Conservation (phyloP, 2,113 vertebrate species). For the Camarhynchus parvulus region DNA sequence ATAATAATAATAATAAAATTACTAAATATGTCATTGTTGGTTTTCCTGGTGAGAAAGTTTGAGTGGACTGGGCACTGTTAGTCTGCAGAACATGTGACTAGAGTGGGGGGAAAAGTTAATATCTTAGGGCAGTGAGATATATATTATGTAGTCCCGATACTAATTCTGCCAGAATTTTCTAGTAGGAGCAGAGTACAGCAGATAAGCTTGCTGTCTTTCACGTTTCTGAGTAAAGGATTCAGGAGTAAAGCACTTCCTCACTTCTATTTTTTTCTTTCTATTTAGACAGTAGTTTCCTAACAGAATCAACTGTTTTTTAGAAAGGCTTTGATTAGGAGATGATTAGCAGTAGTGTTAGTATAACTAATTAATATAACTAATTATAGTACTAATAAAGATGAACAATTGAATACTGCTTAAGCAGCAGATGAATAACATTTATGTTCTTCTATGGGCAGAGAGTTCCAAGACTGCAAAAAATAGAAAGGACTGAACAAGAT, state of each 20-base stretch:
- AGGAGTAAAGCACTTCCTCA: not conserved
- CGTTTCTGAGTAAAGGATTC: not conserved
- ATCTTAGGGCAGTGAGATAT: not conserved
- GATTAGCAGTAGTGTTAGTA: not conserved
- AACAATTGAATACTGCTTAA: not conserved
- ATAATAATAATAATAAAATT: not conserved
- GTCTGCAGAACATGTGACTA: not conserved
- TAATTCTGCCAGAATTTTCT: not conserved
- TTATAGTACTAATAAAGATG: not conserved
- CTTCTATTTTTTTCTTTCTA: not conserved
- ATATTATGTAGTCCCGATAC: accelerated
- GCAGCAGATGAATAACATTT: not conserved
- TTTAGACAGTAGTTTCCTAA: not conserved
- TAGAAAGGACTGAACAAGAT: not conserved
- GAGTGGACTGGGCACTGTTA: not conserved
- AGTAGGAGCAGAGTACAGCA: not conserved
- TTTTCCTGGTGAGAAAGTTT: not conserved
- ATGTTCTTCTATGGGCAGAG: not conserved
- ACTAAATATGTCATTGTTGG: accelerated
- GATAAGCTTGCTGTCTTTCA: not conserved
- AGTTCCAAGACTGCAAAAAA: not conserved
- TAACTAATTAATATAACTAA: not conserved
- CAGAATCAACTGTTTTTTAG: not conserved
- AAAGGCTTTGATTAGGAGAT: not conserved
- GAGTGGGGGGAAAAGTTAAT: not conserved